phyloP scores from a whole-genome alignment of 2,113 vertebrate genomes.

The Corythaeola cristata region DNA sequence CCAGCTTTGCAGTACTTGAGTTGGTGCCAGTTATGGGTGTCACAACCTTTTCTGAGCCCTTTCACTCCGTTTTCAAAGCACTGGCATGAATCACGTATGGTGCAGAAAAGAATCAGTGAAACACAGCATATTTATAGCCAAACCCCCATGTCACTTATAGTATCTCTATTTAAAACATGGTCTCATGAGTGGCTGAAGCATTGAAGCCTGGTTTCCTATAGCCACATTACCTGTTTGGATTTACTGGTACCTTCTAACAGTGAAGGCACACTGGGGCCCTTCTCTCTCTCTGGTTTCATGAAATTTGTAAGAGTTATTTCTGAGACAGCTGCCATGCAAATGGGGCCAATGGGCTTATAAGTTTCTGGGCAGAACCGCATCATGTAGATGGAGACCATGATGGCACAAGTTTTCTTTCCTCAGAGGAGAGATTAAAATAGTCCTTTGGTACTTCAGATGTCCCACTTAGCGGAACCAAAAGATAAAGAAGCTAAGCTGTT shows the following conservation, averaged over 20 bases:
- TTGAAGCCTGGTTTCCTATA: background rate
- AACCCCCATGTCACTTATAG: accelerated
- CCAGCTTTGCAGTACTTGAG: background rate
- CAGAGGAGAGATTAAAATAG: background rate
- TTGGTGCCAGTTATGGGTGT: background rate
- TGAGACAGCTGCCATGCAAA: background rate
- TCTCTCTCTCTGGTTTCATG: background rate
- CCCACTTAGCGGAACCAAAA: background rate
- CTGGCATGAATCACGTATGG: background rate
- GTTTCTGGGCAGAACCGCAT: background rate
- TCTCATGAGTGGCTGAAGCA: background rate
- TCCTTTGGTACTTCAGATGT: background rate
- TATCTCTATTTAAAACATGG: background rate
- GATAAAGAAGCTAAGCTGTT: background rate
- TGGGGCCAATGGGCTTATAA: background rate
- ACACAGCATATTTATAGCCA: background rate
- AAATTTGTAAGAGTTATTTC: background rate
- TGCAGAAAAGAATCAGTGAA: background rate
- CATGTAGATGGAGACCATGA: background rate
- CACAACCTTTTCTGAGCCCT: background rate
- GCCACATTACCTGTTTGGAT: background rate
- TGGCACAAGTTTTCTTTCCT: background rate
- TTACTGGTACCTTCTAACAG: background rate
- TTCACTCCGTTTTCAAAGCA: background rate
- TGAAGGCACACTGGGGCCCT: background rate